Conservation (phyloP, 2,888 invertebrate genomes). For the Zeuzera pyrina region DNA sequence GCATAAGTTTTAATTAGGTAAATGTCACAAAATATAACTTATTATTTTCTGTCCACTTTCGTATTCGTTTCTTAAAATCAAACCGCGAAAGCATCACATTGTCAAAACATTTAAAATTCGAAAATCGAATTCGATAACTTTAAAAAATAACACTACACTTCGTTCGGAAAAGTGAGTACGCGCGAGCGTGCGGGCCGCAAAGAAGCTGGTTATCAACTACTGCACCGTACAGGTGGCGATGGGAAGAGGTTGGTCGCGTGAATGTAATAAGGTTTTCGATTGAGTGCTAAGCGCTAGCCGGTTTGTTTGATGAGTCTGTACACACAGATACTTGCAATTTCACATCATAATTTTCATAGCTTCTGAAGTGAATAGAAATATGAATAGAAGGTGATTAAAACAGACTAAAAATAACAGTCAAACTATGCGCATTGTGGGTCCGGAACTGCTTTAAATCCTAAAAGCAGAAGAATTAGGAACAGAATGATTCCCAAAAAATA, state of each 20-base stretch:
- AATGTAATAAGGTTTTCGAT: slow-evolving; percentile 10
- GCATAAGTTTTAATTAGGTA: too few species aligned
- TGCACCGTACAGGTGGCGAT: slow-evolving; percentile 22
- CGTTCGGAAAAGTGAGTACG: slow-evolving; percentile 14
- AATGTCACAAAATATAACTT: too few species aligned
- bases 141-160: slow-evolving; percentile 7
- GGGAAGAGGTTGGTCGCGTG: slow-evolving; percentile 43
- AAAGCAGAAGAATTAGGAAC: too few species aligned
- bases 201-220: slow-evolving; percentile 55
- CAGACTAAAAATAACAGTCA: too few species aligned
- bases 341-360: too few species aligned
- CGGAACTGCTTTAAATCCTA: too few species aligned
- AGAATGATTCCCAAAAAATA: too few species aligned
- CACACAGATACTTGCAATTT: neutral
- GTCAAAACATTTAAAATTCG: too few species aligned
- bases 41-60: slow-evolving; percentile 2
- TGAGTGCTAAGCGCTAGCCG: slow-evolving; percentile 3
- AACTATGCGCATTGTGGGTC: too few species aligned
- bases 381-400: too few species aligned
- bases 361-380: too few species aligned
- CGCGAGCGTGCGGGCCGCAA: slow-evolving; percentile 30
- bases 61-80: neutral
- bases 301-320: slow-evolving; percentile 2
- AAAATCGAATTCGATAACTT: slow-evolving; percentile 19
- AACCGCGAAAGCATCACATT: neutral